Evolutionary conservation across 2,888 invertebrate species (phyloP).

Genomic region (Hypsopygia costalis): DNA sequence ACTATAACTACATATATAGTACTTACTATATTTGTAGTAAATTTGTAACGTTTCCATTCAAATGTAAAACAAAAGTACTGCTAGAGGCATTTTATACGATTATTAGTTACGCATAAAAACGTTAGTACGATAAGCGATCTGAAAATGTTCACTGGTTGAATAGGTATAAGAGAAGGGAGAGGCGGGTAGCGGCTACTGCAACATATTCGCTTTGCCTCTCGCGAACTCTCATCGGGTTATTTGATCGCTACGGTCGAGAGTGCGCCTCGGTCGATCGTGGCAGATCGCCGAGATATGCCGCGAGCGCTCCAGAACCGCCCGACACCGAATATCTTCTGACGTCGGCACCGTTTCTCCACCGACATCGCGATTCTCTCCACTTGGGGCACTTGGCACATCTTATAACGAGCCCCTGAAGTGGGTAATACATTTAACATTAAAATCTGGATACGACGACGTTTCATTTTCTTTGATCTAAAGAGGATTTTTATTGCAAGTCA

Average conservation of each 20-base stretch:
- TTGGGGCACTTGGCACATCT: constrained; percentile 54
- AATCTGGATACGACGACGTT: constrained; percentile 34
- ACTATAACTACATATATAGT: too few relatives aligned
- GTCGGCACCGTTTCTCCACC: constrained; percentile 32
- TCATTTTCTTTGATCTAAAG: constrained; percentile 39
- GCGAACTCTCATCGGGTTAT: constrained; percentile 37
- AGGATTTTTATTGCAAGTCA: constrained; percentile 18
- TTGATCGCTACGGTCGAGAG: constrained; percentile 48
- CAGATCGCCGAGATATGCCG: constrained; percentile 63
- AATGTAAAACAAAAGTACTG: constrained; percentile 12
- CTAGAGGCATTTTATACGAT: constrained; percentile 12
- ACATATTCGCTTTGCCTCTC: constrained; percentile 41
- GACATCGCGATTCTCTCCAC: constrained; percentile 49
- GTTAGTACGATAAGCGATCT: constrained; percentile 31
- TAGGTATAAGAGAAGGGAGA: constrained; percentile 24
- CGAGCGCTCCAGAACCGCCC: constrained; percentile 36
- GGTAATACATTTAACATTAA: constrained; percentile 48
- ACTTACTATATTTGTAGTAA: constrained; percentile 6
- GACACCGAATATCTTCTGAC: constrained; percentile 33
- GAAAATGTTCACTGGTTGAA: constrained; percentile 26
- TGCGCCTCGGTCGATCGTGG: constrained; percentile 44
- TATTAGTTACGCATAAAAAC: constrained; percentile 32
- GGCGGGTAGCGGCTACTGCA: constrained; percentile 18
- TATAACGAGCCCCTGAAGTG: constrained; percentile 45
- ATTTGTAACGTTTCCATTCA: constrained; percentile 14